Evolutionary conservation across 30 jellyfish, hydroid and myxozoan species (phyloP), one percentile per base, ranked within the genome.

Genomic region (Aurelia aurita): DNA sequence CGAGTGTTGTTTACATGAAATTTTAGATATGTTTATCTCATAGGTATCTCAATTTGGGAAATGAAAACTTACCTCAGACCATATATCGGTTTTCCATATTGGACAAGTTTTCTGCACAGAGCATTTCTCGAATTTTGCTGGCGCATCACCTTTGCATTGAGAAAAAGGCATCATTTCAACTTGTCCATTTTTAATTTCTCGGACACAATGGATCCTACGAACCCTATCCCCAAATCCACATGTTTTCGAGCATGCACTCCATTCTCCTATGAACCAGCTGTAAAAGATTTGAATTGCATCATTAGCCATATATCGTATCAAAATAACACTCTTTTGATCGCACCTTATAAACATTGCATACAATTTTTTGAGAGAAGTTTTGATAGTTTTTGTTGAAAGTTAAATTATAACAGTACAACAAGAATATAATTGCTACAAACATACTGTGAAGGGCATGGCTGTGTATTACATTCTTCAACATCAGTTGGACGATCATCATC

Each of bases 211-310:
- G 22, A 93, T 96, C 7, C 98, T 92, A 54, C 98, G 61, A 63
- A 92, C 92, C 18, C 74, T 80, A 27, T 80, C 82, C 6, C 98
- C 98, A 20, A 45, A 43, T 5, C 98, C 98, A 72, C 98, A 93
- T 0, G 94, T 57, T 55, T 62, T 73, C 8, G 98, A 93, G 32
- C 98, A 93, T 25, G 96, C 76, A 58, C 97, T 88, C 98, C 98
- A 93, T 32, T 87, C 97, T 61, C 95, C 88, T 21, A 81, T 90
- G 67, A 89, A 93, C 98, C 98, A 93, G 16, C 98, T 93, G 74
- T 5, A 67, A 25, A 21, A 85, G 34, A 26, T 4, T 39, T 6
- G 0, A 39, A 39, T 31, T 3, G n/a, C n/a, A n/a, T n/a, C 43
- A 31, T 31, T 5, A 31, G 3, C 51, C 18, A 3, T 39, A 8